phyloP scores from a whole-genome alignment of 2,113 vertebrate species.

The Anas platyrhynchos region DNA sequence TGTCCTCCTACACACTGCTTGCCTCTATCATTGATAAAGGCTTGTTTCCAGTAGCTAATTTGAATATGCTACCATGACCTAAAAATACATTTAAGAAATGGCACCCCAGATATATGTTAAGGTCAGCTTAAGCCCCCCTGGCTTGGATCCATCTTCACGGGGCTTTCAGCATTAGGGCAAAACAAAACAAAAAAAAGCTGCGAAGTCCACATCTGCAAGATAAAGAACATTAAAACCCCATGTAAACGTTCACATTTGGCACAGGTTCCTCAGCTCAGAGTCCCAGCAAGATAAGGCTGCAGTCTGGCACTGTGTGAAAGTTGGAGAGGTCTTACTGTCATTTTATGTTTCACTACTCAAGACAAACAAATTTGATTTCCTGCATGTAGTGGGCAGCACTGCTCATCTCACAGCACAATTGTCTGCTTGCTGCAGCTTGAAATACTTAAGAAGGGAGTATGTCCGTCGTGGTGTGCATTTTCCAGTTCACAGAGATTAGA shows the following conservation, averaged over 20 bases:
- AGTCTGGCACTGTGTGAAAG: neutral
- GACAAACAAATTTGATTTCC: slow-evolving; percentile 1
- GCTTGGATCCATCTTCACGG: neutral
- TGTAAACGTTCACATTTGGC: neutral
- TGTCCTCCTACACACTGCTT: accelerated
- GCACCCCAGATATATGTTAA: neutral
- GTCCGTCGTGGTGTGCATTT: neutral
- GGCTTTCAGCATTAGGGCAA: neutral
- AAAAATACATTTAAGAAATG: neutral
- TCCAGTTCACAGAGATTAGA: slow-evolving; percentile 34
- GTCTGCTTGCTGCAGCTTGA: neutral
- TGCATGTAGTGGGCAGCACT: neutral
- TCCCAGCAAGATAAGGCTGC: slow-evolving; percentile 6
- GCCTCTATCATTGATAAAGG: neutral
- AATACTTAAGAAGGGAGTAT: slow-evolving; percentile 15
- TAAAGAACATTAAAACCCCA: neutral
- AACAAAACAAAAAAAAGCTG: neutral
- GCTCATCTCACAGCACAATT: neutral
- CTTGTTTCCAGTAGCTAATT: neutral
- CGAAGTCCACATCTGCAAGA: neutral
- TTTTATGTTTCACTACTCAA: neutral
- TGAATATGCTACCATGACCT: neutral
- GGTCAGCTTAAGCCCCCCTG: neutral
- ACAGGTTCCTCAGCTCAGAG: accelerated
- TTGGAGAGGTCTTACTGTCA: neutral